Base-by-base conservation (phyloP, 2,113 vertebrate genomes). In the Colinus virginianus region DNA sequence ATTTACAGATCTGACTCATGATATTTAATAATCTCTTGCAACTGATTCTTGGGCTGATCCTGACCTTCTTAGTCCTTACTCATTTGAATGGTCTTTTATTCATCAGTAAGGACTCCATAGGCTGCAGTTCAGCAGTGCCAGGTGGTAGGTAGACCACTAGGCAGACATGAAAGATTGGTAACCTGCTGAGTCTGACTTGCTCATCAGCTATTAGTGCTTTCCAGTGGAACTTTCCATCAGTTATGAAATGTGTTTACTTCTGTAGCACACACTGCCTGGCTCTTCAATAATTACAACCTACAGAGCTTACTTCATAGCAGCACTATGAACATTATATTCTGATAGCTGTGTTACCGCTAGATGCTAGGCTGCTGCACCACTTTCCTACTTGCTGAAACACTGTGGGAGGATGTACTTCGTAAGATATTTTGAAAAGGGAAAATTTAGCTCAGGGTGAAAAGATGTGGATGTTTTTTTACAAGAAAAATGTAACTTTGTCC, bases 271-370 rank as follows among this genome's bases (percentile, higher is more conserved):
- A 59, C 91, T 93, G 78, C 87, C 84, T 89, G 79, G 72, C 78
- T 87, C 83, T 95, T 93, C 59, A 85, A 4, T 96, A 96, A 96
- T 94, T 92, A 77, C 89, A 94, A 23, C 83, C 93, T 91, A 94
- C 91, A 72, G 77, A 84, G 68, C 87, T 71, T 88, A 88, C 86
- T 91, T 92, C 25, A 17, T 87, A 71, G 45, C 36, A 87, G 40
- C 0, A 0, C 87, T 83, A 20, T 75, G 92, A 95, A 91, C 32
- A 74, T 70, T 85, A 40, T 77, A 90, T 92, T 96, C 92, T 77
- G 62, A 46, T 95, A 87, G 62, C 77, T 56, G 62, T 82, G 80
- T 67, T 87, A 19, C 80, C 90, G 75, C 61, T 94, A 69, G 85
- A 94, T 95, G 62, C 46, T 88, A 78, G 74, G 88, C 80, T 93